Conservation (phyloP, 2,797 vertebrate genomes). For the Cuniculus paca region DNA sequence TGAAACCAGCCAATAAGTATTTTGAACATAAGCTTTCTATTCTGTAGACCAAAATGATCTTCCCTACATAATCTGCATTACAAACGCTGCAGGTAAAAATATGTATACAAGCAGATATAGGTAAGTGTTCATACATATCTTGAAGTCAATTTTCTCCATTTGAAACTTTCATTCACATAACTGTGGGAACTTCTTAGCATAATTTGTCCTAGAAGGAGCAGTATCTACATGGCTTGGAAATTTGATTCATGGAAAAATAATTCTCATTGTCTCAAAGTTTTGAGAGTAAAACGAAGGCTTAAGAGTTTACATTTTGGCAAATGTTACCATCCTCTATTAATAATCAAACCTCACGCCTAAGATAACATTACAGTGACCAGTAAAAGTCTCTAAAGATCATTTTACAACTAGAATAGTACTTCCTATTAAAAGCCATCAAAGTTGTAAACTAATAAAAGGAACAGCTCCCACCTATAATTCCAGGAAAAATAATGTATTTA, state of each 20-base stretch:
- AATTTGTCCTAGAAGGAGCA: constrained; percentile 40
- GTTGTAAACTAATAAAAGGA: constrained; percentile 34
- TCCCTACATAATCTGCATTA: constrained; percentile 33
- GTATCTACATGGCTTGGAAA: constrained; percentile 33
- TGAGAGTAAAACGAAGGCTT: constrained; percentile 78
- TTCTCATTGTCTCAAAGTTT: constrained; percentile 55
- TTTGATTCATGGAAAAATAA: constrained; percentile 43
- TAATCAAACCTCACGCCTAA: constrained; percentile 54
- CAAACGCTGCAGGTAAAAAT: constrained; percentile 17
- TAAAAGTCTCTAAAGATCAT: constrained; percentile 34
- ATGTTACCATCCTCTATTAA: constrained; percentile 46
- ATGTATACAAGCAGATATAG: constrained; percentile 2
- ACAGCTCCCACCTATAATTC: background rate
- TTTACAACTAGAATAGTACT: constrained; percentile 38
- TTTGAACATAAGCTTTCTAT: constrained; percentile 57
- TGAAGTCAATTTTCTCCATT: constrained; percentile 20
- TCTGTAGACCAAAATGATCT: constrained; percentile 54
- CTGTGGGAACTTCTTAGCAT: constrained; percentile 28
- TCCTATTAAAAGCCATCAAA: constrained; percentile 42
- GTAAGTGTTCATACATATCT: background rate
- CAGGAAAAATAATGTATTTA: constrained; percentile 43
- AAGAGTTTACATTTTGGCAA: constrained; percentile 79
- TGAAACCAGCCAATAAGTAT: constrained; percentile 59
- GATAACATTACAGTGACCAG: background rate
- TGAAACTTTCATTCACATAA: constrained; percentile 48